These are phyloP conservation scores for Myocastor coypus DNA, from an alignment of 2,113 vertebrate species.

Conservation along the genomic window DNA sequence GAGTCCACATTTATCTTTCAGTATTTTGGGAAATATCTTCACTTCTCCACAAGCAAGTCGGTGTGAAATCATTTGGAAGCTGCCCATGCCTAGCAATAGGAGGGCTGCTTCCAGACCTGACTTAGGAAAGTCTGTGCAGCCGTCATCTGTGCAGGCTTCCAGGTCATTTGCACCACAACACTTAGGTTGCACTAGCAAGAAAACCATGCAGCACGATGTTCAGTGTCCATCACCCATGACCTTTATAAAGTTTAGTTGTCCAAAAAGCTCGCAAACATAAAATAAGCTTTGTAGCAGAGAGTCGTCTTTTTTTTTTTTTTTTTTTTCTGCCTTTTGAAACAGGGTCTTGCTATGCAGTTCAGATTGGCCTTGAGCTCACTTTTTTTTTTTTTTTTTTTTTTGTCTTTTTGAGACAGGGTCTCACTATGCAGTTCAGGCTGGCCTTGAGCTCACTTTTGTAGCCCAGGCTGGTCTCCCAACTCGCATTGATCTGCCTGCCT, in stretches of 20 bases:
- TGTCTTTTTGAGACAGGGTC: too few species aligned
- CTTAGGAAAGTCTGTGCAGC: not conserved
- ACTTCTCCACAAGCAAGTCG: not conserved
- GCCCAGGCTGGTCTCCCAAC: too few species aligned
- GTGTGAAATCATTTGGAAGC: not conserved
- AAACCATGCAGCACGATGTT: not conserved
- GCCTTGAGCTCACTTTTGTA: too few species aligned
- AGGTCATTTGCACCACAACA: not conserved
- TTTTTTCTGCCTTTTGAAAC: too few species aligned
- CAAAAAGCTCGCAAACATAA: not conserved
- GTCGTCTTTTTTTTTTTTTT: not conserved
- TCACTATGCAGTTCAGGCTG: too few species aligned
- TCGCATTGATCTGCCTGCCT: too few species aligned
- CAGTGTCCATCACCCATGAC: not conserved
- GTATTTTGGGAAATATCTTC: not conserved
- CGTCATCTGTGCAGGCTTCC: not conserved
- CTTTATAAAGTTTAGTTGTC: not conserved
- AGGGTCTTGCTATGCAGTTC: too few species aligned
- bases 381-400: too few species aligned
- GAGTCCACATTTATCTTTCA: not conserved
- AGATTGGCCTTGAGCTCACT: too few species aligned
- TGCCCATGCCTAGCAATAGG: accelerated
- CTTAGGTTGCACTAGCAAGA: not conserved
- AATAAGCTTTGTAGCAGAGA: not conserved
- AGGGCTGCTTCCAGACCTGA: not conserved